phyloP scores from a whole-genome alignment of 2,113 vertebrate species.

The Hemicordylus capensis region DNA sequence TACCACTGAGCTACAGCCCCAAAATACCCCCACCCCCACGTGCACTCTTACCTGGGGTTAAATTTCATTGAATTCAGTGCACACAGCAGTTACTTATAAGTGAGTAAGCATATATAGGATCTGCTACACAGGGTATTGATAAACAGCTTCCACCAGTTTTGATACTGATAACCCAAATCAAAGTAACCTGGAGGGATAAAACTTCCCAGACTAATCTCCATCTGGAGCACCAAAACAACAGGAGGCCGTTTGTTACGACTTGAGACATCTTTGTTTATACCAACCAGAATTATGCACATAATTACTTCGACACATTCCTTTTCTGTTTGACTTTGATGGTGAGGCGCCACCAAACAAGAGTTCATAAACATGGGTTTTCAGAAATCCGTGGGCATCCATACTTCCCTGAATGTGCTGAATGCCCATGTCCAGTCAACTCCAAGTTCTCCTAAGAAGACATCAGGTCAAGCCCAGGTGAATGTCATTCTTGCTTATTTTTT shows the following conservation, averaged over 20 bases:
- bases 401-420: too few species aligned
- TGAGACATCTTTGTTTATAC: too few species aligned
- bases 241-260: too few species aligned
- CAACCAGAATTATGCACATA: too few species aligned
- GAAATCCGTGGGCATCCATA: too few species aligned
- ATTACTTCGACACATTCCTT: neutral
- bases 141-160: neutral
- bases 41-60: neutral
- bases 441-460: neutral
- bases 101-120: neutral
- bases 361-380: too few species aligned
- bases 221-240: too few species aligned
- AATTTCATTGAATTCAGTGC: neutral
- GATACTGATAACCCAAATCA: neutral
- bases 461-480: neutral
- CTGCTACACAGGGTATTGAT: neutral
- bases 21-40: too few species aligned
- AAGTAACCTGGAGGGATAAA: neutral
- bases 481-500: neutral
- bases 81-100: too few species aligned
- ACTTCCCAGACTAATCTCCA: too few species aligned
- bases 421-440: neutral
- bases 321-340: neutral
- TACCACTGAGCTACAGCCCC: too few species aligned
- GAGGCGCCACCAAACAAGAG: too few species aligned